phyloP scores from a whole-genome alignment of 2,888 invertebrate genomes.

The Hoplodrina blanda region DNA sequence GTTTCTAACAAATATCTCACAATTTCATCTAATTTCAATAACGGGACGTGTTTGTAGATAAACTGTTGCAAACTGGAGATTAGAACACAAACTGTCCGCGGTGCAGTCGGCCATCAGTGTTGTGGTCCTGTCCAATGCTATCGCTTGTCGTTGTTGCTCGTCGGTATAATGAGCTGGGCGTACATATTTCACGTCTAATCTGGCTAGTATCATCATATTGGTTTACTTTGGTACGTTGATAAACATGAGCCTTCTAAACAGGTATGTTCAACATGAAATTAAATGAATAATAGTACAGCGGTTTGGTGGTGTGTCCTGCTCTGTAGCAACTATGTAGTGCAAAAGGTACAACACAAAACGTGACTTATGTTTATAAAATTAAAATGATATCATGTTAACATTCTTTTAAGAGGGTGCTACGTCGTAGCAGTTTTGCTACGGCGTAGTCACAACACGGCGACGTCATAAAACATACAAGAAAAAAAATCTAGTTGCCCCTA shows the following conservation, averaged over 20 bases:
- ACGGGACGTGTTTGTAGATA: slow-evolving; percentile 1
- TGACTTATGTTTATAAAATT: not conserved
- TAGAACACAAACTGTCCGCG: slow-evolving; percentile 8
- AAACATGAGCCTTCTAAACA: not conserved
- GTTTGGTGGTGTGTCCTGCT: not conserved
- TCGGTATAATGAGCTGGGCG: not conserved
- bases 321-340: not conserved
- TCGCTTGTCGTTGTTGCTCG: slow-evolving; percentile 3
- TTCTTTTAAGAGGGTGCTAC: not conserved
- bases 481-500: too few species aligned
- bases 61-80: slow-evolving; percentile 41
- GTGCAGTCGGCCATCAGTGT: slow-evolving; percentile 12
- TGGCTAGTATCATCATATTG: not conserved
- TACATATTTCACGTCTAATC: slow-evolving; percentile 5
- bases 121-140: not conserved
- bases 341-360: not conserved
- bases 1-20: slow-evolving; percentile 2
- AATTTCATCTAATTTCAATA: slow-evolving; percentile 1
- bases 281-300: too few species aligned
- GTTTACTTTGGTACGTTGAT: not conserved
- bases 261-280: not conserved
- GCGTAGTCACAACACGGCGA: not conserved
- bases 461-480: too few species aligned
- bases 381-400: not conserved
- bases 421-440: not conserved